A percentile compares a stretch with the other conserved stretches of the same genome.
Evolutionary conservation across 2,888 invertebrate species (phyloP).

Genomic region (Copidosoma aretas): DNA sequence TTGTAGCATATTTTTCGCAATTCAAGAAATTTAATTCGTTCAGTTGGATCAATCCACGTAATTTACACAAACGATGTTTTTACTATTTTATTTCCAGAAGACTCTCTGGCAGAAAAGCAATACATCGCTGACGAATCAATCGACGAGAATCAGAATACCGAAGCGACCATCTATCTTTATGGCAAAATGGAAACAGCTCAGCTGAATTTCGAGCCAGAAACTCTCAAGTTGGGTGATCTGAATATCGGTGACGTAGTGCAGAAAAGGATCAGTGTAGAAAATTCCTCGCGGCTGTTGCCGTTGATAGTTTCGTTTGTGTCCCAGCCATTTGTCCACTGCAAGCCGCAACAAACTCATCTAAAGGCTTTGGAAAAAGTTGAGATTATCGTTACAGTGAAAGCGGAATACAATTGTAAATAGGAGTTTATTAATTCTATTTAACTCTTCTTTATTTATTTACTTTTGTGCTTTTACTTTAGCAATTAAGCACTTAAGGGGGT

Average conservation of each 20-base stretch:
- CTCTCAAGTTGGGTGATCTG: constrained; percentile 64
- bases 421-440: constrained; percentile 5
- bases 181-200: constrained; percentile 66
- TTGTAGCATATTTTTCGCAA: neutral
- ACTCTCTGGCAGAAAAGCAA: neutral
- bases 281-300: constrained; percentile 61
- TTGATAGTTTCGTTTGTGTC: constrained; percentile 62
- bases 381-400: constrained; percentile 46
- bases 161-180: constrained; percentile 66
- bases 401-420: constrained; percentile 43
- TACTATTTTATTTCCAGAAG: neutral
- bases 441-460: neutral
- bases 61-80: no score
- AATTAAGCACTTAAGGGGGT: no score
- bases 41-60: no score
- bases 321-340: constrained; percentile 61
- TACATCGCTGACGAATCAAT: neutral
- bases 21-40: neutral
- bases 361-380: constrained; percentile 57
- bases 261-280: constrained; percentile 62
- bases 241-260: constrained; percentile 58
- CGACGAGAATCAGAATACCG: constrained; percentile 19
- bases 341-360: constrained; percentile 61
- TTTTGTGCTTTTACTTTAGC: no score
- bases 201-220: constrained; percentile 64